phyloP scores from a whole-genome alignment of 2,113 vertebrate genomes.

The Pterocles orientalis region DNA sequence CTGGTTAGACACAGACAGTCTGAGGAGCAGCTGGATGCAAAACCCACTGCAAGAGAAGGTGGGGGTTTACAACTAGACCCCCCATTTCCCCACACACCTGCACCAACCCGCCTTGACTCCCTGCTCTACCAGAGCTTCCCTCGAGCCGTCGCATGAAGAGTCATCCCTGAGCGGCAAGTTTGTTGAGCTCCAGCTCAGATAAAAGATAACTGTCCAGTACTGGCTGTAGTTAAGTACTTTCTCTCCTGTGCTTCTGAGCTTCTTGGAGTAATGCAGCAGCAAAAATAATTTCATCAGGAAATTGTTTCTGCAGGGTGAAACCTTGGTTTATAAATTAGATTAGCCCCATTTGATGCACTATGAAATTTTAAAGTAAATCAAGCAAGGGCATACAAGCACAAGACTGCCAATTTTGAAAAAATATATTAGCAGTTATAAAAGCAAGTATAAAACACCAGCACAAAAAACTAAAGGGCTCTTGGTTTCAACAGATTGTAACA shows the following conservation, averaged over 20 bases:
- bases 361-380: neutral
- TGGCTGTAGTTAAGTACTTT: neutral
- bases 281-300: neutral
- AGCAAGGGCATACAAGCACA: neutral
- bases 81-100: neutral
- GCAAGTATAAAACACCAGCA: neutral
- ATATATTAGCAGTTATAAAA: neutral
- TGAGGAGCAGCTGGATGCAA: neutral
- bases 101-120: neutral
- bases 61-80: neutral
- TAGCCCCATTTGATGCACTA: neutral
- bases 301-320: neutral
- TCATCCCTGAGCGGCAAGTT: neutral
- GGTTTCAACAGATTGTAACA: neutral
- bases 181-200: neutral
- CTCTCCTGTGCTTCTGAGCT: neutral
- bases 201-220: neutral
- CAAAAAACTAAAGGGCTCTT: neutral
- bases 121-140: neutral
- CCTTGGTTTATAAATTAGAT: neutral
- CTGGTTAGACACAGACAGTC: neutral
- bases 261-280: neutral
- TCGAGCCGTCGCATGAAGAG: neutral
- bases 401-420: neutral
- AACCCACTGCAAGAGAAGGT: fast-evolving